These are phyloP conservation scores for Sminthurinus aureus DNA, from an alignment of 2,888 invertebrate species.

Conservation along the genomic window DNA sequence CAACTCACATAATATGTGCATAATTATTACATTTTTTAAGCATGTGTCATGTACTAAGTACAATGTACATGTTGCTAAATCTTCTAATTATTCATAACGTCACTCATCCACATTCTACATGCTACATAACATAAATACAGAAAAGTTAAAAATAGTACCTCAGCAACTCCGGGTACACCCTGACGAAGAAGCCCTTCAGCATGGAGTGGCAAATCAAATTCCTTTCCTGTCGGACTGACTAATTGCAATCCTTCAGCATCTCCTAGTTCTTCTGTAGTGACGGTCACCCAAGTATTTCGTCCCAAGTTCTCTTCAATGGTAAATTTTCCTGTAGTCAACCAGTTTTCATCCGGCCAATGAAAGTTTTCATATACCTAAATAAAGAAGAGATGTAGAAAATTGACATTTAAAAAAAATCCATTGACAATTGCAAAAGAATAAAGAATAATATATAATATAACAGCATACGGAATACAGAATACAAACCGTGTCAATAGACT, in stretches of 20 bases:
- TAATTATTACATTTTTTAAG: neutral
- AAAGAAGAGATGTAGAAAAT: conserved; percentile 1
- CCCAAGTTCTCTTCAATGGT: conserved; percentile 59
- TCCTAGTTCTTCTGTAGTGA: conserved; percentile 59
- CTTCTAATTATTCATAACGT: too few relatives aligned
- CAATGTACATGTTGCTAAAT: too few relatives aligned
- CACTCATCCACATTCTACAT: too few relatives aligned
- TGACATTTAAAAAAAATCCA: neutral
- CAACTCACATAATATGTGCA: neutral
- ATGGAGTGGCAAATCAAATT: conserved; percentile 59
- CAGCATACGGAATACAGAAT: neutral
- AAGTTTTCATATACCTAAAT: conserved; percentile 56
- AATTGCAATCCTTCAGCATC: conserved; percentile 61
- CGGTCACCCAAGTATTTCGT: conserved; percentile 59
- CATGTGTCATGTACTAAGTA: neutral
- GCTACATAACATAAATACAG: neutral
- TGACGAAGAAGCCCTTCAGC: conserved; percentile 59
- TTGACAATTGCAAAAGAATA: neutral
- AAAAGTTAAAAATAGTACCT: conserved; percentile 47
- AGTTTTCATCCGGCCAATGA: conserved; percentile 59
- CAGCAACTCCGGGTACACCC: conserved; percentile 59
- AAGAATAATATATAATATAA: neutral
- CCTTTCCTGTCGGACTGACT: conserved; percentile 59
- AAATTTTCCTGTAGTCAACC: conserved; percentile 59
- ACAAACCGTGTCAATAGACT: neutral